Evolutionary conservation across 2,888 invertebrate species (phyloP).

Genomic region (Hoplodrina ambigua): DNA sequence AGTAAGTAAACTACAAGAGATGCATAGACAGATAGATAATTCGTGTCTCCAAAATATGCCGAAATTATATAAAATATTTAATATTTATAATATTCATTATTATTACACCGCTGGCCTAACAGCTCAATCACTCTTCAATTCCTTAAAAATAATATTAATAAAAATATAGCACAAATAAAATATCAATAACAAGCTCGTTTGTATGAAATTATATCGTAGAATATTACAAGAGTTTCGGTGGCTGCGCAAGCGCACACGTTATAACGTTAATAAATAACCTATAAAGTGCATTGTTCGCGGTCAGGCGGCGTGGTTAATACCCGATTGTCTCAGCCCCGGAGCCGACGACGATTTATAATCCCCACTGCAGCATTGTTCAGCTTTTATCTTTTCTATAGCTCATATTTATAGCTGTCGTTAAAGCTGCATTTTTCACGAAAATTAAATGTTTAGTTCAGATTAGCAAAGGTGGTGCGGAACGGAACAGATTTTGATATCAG

Average conservation of each 20-base stretch:
- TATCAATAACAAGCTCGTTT: slow-evolving; percentile 86
- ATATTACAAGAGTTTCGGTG: slow-evolving; percentile 64
- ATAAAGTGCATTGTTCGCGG: slow-evolving; percentile 79
- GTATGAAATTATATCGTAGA: slow-evolving; percentile 76
- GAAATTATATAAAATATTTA: background rate
- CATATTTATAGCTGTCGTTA: slow-evolving; percentile 75
- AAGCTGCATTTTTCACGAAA: slow-evolving; percentile 74
- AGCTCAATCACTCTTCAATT: slow-evolving; percentile 18
- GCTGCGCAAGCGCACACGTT: slow-evolving; percentile 54
- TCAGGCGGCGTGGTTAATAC: slow-evolving; percentile 82
- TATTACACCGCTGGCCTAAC: background rate
- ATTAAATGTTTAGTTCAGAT: slow-evolving; percentile 69
- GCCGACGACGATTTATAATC: slow-evolving; percentile 52
- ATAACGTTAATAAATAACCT: slow-evolving; percentile 74
- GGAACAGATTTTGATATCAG: slow-evolving; percentile 52
- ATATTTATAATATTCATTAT: too few relatives aligned
- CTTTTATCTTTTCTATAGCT: slow-evolving; percentile 75
- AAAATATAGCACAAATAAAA: slow-evolving; percentile 73
- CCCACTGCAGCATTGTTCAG: slow-evolving; percentile 63
- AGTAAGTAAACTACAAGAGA: background rate
- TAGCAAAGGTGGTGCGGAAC: slow-evolving; percentile 58
- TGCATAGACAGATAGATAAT: background rate
- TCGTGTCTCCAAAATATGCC: background rate
- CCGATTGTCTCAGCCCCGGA: slow-evolving; percentile 76
- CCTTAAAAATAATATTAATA: slow-evolving; percentile 39